A percentile compares a stretch with the other conserved stretches of the same genome.
These are phyloP conservation scores for Drosophila dives DNA, from an alignment of 2,888 invertebrate species.

Conservation along the genomic window DNA sequence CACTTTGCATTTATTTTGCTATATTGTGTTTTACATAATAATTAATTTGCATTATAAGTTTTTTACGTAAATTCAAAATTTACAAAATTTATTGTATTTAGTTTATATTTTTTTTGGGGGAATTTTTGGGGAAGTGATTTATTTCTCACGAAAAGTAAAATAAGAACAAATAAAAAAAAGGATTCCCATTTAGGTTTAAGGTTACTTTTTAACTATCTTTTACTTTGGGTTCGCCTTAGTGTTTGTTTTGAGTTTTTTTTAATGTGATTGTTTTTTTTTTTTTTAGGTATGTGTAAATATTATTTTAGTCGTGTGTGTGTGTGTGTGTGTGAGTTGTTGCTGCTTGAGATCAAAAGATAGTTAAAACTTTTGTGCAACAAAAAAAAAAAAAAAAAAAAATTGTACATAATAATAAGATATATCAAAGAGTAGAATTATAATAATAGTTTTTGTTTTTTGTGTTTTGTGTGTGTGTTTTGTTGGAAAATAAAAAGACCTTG, in stretches of 20 bases:
- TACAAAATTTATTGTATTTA: conserved; percentile 73
- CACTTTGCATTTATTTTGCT: conserved; percentile 73
- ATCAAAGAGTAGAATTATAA: conserved; percentile 7
- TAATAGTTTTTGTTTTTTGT: conserved; percentile 14
- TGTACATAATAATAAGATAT: neutral
- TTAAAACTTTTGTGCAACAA: conserved; percentile 64
- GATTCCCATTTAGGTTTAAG: conserved; percentile 6
- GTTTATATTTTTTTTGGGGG: conserved; percentile 20
- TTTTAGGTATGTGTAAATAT: conserved; percentile 25
- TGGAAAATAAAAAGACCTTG: conserved; percentile 33
- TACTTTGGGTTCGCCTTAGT: conserved; percentile 67
- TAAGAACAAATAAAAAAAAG: conserved; percentile 15
- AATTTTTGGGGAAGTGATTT: conserved; percentile 6
- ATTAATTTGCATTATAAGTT: conserved; percentile 42
- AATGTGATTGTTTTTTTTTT: conserved; percentile 27
- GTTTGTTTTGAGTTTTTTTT: conserved; percentile 38
- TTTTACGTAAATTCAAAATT: conserved; percentile 77
- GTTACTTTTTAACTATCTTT: conserved; percentile 71
- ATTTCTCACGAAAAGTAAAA: conserved; percentile 31
- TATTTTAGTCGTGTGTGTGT: conserved; percentile 44
- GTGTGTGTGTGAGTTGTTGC: conserved; percentile 48
- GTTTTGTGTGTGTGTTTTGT: conserved; percentile 24
- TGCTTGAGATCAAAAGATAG: conserved; percentile 82
- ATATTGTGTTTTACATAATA: conserved; percentile 62
- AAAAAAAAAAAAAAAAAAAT: conserved; percentile 29